Conservation (phyloP, 2,888 invertebrate genomes). For the Cosmorhoe ocellata region DNA sequence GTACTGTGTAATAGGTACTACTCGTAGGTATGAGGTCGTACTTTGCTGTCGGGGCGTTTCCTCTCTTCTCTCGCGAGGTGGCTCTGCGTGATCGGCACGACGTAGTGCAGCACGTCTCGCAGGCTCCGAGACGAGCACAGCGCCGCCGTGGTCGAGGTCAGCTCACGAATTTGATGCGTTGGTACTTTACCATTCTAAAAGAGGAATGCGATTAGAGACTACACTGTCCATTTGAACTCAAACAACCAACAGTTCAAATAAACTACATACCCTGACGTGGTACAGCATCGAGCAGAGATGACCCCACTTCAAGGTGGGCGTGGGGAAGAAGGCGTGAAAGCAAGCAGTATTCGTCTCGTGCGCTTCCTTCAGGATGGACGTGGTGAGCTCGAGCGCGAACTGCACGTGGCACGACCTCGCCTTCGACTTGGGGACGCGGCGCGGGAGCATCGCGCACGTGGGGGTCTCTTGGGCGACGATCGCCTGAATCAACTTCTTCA, state of each 20-base stretch:
- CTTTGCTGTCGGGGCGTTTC: conserved; percentile 56
- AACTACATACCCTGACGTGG: conserved; percentile 82
- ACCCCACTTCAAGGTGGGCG: conserved; percentile 95
- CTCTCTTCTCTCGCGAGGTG: conserved; percentile 44
- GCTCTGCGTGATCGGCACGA: conserved; percentile 67
- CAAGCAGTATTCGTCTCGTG: conserved; percentile 95
- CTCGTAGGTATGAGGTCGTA: no score
- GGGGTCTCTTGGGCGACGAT: conserved; percentile 89
- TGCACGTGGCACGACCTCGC: conserved; percentile 67
- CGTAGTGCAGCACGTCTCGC: conserved; percentile 67
- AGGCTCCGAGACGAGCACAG: conserved; percentile 85
- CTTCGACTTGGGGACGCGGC: conserved; percentile 27
- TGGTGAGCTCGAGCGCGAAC: conserved; percentile 84
- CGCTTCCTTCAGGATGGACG: conserved; percentile 92
- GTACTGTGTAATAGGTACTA: no score
- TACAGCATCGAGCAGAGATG: conserved; percentile 92
- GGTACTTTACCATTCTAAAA: conserved; percentile 64
- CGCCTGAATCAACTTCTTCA: conserved; percentile 89
- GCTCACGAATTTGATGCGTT: conserved; percentile 53
- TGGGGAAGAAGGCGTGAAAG: conserved; percentile 98
- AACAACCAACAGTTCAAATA: not conserved
- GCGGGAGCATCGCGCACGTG: conserved; percentile 60
- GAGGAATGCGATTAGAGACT: no score
- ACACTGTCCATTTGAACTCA: no score
- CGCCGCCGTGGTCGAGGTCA: conserved; percentile 90